Conservation (phyloP, 2,888 invertebrate genomes). For the Pecten maximus region DNA sequence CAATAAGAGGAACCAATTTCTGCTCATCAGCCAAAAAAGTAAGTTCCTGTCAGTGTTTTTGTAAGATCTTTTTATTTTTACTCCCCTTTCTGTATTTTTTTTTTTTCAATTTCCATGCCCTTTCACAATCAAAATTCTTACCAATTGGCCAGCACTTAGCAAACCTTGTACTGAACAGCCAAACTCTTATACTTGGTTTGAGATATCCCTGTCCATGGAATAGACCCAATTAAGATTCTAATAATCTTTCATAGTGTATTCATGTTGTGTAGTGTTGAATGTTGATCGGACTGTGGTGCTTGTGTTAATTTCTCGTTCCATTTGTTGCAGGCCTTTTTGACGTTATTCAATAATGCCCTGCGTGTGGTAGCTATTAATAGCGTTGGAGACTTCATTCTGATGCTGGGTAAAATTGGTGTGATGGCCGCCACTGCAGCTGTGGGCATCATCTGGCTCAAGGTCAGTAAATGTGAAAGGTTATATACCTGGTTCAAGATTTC, state of each 20-base stretch:
- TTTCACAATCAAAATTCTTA: too few relatives aligned
- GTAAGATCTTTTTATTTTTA: not conserved
- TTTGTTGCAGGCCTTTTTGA: slow-evolving; percentile 90
- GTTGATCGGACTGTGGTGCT: not conserved
- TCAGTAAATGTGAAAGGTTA: slow-evolving; percentile 57
- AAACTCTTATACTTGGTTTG: too few relatives aligned
- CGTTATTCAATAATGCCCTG: slow-evolving; percentile 87
- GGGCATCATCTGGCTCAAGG: slow-evolving; percentile 86
- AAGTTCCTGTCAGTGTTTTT: slow-evolving; percentile 79
- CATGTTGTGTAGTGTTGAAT: too few relatives aligned
- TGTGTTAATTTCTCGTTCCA: slow-evolving; percentile 39
- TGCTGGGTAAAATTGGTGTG: slow-evolving; percentile 91
- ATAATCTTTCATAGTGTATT: too few relatives aligned
- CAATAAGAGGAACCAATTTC: slow-evolving; percentile 94
- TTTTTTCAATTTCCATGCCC: too few relatives aligned
- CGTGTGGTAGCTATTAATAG: slow-evolving; percentile 96
- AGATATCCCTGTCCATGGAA: too few relatives aligned
- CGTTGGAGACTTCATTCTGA: slow-evolving; percentile 95
- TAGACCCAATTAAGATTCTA: too few relatives aligned
- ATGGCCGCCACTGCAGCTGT: slow-evolving; percentile 92
- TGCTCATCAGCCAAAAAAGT: slow-evolving; percentile 95
- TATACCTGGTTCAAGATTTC: not conserved
- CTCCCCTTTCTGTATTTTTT: not conserved
- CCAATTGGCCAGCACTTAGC: too few relatives aligned
- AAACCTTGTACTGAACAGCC: too few relatives aligned